Base-by-base conservation (phyloP, 2,797 vertebrate species). In the Salarias fasciatus region DNA sequence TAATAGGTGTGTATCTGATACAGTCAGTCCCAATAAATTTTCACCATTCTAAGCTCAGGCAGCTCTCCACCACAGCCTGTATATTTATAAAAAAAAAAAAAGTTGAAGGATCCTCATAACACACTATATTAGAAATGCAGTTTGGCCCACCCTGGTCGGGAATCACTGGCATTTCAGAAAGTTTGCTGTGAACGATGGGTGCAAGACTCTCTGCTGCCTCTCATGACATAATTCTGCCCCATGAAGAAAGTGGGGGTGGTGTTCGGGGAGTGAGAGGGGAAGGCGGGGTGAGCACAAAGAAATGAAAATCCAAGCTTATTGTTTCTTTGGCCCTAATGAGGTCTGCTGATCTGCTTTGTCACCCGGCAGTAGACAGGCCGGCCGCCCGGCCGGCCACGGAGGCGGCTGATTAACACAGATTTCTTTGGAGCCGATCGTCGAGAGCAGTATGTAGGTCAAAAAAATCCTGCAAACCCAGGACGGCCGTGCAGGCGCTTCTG, bases 361-460 rank as follows among this genome's bases (percentile, higher is more conserved):
- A 85, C 71, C 47, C 64, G 30, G 71, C 60, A 49, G 77, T 73
- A 64, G 71, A 69, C 63, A 53, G 63, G 59, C 82, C 30, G 60
- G 53, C 52, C 58, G 42, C 45, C 63, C 53, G 63, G 59, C 82
- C 30, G 60, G 53, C 52, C 58, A 42, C 45, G 60, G 73, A 77
- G 58, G 69, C 72, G 14, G 59, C 85, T 81, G 86, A 86, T 89
- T 89, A 86, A 86, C 78, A 85, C 80, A 72, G 72, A 88, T 88
- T 82, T 80, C 64, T 52, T 62, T 36, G 38, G 69, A 75, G 77
- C 68, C 74, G 72, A 84, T 86, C 72, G 24, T 78, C 24, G 76
- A 89, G 63, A 81, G 82, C 83, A 69, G 69, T 61, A 88, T 90
- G 81, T 88, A 86, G 88, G 85, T 89, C 84, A 86, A 69, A 88